A percentile compares a stretch with the other conserved stretches of the same genome.
These are phyloP conservation scores for Ischnura elegans DNA, from an alignment of 2,888 invertebrate species.

Conservation along the genomic window DNA sequence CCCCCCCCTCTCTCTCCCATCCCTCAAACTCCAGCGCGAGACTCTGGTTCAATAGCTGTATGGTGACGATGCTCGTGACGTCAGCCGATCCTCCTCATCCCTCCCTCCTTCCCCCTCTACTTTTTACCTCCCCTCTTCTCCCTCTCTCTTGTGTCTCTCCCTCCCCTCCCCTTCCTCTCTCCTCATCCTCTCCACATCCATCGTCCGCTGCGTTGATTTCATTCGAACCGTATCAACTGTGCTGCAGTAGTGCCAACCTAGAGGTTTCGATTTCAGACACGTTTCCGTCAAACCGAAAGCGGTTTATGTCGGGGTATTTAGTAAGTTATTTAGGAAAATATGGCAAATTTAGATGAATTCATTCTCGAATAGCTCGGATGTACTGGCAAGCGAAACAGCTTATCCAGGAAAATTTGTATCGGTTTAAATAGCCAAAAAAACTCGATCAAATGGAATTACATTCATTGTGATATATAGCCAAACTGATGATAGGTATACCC, in stretches of 20 bases:
- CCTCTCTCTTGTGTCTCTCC: background rate
- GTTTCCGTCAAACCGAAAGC: constrained; percentile 21
- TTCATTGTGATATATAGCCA: too few species aligned
- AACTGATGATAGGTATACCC: too few species aligned
- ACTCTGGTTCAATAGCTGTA: constrained; percentile 21
- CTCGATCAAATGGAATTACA: too few species aligned
- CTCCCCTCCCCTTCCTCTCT: background rate
- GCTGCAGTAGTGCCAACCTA: background rate
- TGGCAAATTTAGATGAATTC: too few species aligned
- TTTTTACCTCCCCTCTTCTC: background rate
- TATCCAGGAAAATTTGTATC: too few species aligned
- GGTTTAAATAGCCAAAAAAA: too few species aligned
- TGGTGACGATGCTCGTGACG: constrained; percentile 19
- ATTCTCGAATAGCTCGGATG: too few species aligned
- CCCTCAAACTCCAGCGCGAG: background rate
- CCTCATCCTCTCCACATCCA: background rate
- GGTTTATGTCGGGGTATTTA: too few species aligned
- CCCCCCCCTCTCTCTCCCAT: background rate
- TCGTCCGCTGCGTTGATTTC: constrained; percentile 4
- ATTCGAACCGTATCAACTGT: constrained; percentile 9
- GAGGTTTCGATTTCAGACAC: background rate
- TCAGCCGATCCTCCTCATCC: background rate
- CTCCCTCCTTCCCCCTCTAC: background rate
- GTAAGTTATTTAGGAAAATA: too few species aligned
- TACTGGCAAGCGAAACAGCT: too few species aligned